phyloP scores from a whole-genome alignment of 2,888 invertebrate species.

The Epinotia ramella region DNA sequence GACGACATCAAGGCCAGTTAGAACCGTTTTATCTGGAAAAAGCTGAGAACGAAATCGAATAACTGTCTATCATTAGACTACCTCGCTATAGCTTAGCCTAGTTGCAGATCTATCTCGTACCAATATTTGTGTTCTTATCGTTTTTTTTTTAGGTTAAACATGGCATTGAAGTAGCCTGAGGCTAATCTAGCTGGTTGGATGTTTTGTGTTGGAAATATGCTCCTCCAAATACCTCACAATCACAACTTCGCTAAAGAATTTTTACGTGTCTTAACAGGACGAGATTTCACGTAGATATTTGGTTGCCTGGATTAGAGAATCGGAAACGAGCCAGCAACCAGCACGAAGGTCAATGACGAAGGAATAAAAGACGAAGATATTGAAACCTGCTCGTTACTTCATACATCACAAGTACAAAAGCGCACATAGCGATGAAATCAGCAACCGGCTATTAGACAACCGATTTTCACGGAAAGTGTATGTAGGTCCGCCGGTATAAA shows the following conservation, averaged over 20 bases:
- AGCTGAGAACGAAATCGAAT: constrained; percentile 18
- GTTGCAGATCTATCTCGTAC: constrained; percentile 4
- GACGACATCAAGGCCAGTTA: constrained; percentile 34
- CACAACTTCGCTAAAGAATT: too few relatives aligned
- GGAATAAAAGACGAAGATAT: not conserved
- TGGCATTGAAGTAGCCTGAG: too few relatives aligned
- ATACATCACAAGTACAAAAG: not conserved
- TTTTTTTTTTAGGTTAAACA: not conserved
- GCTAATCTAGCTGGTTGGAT: too few relatives aligned
- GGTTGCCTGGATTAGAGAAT: not conserved
- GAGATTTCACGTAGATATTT: not conserved
- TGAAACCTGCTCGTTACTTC: not conserved
- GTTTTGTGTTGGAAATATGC: too few relatives aligned
- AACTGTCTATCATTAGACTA: constrained; percentile 27
- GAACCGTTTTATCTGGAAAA: constrained; percentile 30
- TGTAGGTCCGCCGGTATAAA: constrained; percentile 56
- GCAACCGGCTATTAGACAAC: constrained; percentile 51
- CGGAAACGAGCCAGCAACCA: too few relatives aligned
- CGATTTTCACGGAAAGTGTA: constrained; percentile 52
- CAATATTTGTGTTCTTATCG: not conserved
- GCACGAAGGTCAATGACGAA: not conserved
- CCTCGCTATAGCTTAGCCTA: constrained; percentile 3
- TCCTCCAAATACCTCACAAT: too few relatives aligned
- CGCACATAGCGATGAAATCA: constrained; percentile 40
- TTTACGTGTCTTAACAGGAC: too few relatives aligned